Percentiles rank a stretch among this genome's conserved stretches.
Conservation (phyloP, 2,113 vertebrate genomes). For the Himantopus leucocephalus region DNA sequence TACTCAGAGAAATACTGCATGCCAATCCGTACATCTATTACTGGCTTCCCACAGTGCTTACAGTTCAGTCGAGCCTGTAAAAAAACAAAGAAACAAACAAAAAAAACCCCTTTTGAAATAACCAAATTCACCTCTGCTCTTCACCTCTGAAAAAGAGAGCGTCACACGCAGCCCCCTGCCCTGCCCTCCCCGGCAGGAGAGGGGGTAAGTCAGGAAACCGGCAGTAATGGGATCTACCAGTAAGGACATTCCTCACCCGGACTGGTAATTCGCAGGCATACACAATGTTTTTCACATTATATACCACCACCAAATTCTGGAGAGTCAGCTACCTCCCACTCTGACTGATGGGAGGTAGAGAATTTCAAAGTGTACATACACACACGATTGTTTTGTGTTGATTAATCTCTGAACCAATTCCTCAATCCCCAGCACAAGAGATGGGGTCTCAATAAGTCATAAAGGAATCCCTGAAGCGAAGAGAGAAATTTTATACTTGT, state of each 20-base stretch:
- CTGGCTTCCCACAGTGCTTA: constrained; percentile 98
- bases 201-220: not conserved
- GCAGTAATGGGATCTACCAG: not conserved
- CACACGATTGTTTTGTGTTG: not conserved
- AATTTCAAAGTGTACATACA: not conserved
- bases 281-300: not conserved
- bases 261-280: not conserved
- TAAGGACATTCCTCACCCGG: not conserved
- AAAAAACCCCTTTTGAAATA: not conserved
- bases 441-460: not conserved
- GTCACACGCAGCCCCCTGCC: not conserved
- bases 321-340: not conserved
- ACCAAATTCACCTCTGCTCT: not conserved
- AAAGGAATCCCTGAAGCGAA: not conserved
- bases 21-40: constrained; percentile 95
- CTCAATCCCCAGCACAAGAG: not conserved
- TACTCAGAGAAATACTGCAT: constrained; percentile 99
- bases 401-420: not conserved
- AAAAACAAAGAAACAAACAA: constrained; percentile 17
- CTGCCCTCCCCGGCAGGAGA: not conserved
- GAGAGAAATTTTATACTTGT: not conserved
- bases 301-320: not conserved
- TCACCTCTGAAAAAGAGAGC: not conserved
- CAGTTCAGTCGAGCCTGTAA: constrained; percentile 96
- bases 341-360: not conserved